Percentiles rank a stretch among this genome's conserved stretches.
These are phyloP conservation scores for Dione juno DNA, from an alignment of 2,888 invertebrate genomes.

Conservation along the genomic window DNA sequence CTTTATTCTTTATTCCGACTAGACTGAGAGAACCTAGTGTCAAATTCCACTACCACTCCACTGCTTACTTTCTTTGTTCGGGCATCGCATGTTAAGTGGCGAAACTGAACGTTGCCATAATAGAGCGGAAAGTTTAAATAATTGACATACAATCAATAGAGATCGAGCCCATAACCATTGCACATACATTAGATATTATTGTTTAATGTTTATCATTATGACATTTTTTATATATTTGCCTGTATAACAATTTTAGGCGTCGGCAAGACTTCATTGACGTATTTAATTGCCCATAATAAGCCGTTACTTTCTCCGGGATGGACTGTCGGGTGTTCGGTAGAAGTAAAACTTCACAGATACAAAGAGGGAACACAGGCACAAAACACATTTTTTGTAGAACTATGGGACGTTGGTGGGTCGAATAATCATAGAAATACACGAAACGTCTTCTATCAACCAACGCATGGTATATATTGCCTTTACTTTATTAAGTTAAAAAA, in stretches of 20 bases:
- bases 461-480: slow-evolving; percentile 86
- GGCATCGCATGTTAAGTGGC: too few species aligned
- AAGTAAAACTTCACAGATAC: slow-evolving; percentile 97
- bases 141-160: too few species aligned
- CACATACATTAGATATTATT: too few species aligned
- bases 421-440: slow-evolving; percentile 96
- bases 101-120: too few species aligned
- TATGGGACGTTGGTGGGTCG: slow-evolving; percentile 99
- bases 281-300: slow-evolving; percentile 94
- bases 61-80: too few species aligned
- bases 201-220: not conserved
- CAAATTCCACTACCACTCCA: too few species aligned
- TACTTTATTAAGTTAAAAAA: too few species aligned
- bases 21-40: too few species aligned
- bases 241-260: slow-evolving; percentile 87
- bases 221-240: not conserved
- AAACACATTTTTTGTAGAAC: slow-evolving; percentile 95
- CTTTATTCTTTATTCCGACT: too few species aligned
- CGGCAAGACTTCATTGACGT: slow-evolving; percentile 97
- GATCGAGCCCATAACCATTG: too few species aligned
- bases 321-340: slow-evolving; percentile 98
- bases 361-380: slow-evolving; percentile 97
- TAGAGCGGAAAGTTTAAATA: too few species aligned
- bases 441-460: slow-evolving; percentile 95
- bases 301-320: slow-evolving; percentile 94